phyloP scores from a whole-genome alignment of 2,113 vertebrate species.

The human region DNA sequence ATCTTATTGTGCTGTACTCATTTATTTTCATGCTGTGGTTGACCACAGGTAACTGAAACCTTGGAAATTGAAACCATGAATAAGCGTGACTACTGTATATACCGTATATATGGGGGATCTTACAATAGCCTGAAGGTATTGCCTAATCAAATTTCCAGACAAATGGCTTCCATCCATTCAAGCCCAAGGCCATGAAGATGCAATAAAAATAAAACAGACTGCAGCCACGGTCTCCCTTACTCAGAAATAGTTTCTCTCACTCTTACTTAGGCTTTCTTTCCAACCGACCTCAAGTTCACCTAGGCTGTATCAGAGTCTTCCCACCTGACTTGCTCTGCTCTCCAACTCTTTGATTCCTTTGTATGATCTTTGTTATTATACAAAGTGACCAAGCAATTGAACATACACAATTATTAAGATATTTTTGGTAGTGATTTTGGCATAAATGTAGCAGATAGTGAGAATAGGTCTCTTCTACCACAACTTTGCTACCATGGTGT shows the following conservation, averaged over 20 bases:
- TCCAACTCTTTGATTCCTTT: background rate
- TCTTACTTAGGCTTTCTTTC: background rate
- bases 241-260: background rate
- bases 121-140: background rate
- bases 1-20: background rate
- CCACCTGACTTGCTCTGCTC: background rate
- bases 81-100: background rate
- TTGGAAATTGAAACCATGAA: background rate
- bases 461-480: background rate
- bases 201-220: background rate
- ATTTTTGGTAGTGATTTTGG: background rate
- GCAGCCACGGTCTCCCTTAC: background rate
- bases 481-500: background rate
- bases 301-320: background rate
- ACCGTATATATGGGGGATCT: background rate
- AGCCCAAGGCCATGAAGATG: background rate
- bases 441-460: background rate
- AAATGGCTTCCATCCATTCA: background rate
- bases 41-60: background rate
- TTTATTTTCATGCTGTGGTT: background rate
- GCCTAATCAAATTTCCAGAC: background rate
- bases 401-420: background rate
- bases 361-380: background rate
- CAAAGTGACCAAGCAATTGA: background rate
- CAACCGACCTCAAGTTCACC: background rate